These are phyloP conservation scores for Epizoanthus rinbou DNA, from an alignment of 92 coral and sea anemone genomes.

Conservation along the genomic window DNA sequence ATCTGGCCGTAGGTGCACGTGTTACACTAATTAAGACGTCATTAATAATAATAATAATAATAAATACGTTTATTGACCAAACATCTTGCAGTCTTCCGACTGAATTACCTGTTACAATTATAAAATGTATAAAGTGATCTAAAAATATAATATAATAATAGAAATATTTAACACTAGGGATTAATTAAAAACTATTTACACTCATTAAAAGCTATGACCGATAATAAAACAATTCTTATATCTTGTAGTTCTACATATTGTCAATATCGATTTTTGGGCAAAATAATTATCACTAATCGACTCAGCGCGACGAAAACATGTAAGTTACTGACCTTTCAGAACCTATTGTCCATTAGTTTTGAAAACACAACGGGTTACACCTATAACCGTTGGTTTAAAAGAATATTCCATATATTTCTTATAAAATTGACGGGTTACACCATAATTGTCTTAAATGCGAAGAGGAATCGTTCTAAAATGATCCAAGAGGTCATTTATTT, in stretches of 20 bases:
- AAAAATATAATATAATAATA: too few species aligned
- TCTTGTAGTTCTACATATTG: too few species aligned
- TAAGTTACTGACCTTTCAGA: conserved; percentile 24
- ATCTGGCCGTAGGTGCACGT: conserved; percentile 4
- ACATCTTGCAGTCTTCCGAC: too few species aligned
- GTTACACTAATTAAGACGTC: conserved; percentile 18
- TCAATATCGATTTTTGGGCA: background rate
- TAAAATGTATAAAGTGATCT: too few species aligned
- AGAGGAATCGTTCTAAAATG: conserved; percentile 16
- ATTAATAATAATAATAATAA: too few species aligned
- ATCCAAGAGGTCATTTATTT: background rate
- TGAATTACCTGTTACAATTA: too few species aligned
- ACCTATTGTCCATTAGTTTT: conserved; percentile 3
- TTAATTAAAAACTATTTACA: too few species aligned
- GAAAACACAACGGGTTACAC: conserved; percentile 13
- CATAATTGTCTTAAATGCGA: background rate
- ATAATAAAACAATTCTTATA: too few species aligned
- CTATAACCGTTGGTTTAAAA: conserved; percentile 13
- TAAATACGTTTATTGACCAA: too few species aligned
- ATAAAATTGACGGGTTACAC: too few species aligned
- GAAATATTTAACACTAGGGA: too few species aligned
- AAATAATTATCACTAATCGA: conserved; percentile 8
- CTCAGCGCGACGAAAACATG: conserved; percentile 15
- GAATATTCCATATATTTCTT: background rate
- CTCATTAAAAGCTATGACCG: too few species aligned